A percentile compares a stretch with the other conserved stretches of the same genome.
These are phyloP conservation scores for Danaus melanippus DNA, from an alignment of 1,140 invertebrate genomes.

Conservation along the genomic window DNA sequence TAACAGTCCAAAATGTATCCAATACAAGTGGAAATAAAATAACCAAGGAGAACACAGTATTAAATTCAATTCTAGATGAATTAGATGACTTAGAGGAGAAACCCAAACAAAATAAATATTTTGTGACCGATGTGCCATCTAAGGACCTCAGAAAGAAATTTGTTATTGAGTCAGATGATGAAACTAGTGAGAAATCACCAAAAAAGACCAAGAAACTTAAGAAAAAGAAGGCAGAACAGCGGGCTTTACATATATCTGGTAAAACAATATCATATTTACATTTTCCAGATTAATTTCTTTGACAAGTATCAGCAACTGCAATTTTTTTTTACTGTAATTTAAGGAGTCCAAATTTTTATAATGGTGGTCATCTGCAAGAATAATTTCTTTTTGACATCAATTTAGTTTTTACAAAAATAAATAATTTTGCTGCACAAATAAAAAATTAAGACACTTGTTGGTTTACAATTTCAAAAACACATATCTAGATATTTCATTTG, in stretches of 20 bases:
- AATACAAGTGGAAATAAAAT: conserved; percentile 6
- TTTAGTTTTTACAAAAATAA: too few species aligned
- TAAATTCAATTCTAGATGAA: conserved; percentile 57
- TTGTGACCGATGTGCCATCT: conserved; percentile 22
- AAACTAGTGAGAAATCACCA: conserved; percentile 36
- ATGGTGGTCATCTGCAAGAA: too few species aligned
- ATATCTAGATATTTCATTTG: too few species aligned
- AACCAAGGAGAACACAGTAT: conserved; percentile 23
- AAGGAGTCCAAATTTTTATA: too few species aligned
- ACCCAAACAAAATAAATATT: conserved; percentile 48
- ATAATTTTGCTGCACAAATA: too few species aligned
- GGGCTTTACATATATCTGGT: conserved; percentile 61
- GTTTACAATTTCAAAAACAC: too few species aligned
- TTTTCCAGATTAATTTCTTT: too few species aligned
- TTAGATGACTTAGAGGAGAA: conserved; percentile 43
- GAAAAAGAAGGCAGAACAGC: conserved; percentile 47
- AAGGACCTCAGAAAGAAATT: conserved; percentile 46
- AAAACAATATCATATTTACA: conserved; percentile 34
- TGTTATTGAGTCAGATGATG: conserved; percentile 69
- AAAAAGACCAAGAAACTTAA: conserved; percentile 50
- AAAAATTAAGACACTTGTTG: too few species aligned
- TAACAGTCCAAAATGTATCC: too few species aligned
- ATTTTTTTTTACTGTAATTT: too few species aligned
- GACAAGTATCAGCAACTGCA: too few species aligned
- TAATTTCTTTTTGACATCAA: too few species aligned